Conservation (phyloP, 2,113 vertebrate genomes). For the Morone saxatilis region DNA sequence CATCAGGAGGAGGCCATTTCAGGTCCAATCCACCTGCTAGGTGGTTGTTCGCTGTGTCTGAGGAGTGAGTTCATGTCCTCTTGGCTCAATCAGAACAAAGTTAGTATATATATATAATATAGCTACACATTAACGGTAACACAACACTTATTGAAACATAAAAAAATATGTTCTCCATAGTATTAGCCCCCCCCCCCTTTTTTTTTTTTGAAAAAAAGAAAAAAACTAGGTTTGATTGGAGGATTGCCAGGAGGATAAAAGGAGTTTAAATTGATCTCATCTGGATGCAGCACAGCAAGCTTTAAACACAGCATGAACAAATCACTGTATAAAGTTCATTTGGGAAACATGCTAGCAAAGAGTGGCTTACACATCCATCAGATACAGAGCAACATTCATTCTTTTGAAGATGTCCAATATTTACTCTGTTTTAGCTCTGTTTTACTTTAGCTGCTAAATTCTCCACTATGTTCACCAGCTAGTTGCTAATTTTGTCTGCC, state of each 20-base stretch:
- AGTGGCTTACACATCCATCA: background rate
- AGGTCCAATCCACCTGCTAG: background rate
- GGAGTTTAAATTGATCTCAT: background rate
- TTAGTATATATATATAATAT: too few species aligned
- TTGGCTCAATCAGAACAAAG: too few species aligned
- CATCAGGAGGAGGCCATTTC: background rate
- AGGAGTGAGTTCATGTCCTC: background rate
- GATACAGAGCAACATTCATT: background rate
- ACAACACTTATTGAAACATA: too few species aligned
- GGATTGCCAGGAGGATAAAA: background rate
- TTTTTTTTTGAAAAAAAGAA: too few species aligned
- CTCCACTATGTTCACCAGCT: background rate
- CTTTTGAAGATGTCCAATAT: background rate
- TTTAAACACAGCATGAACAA: too few species aligned
- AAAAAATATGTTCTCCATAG: too few species aligned
- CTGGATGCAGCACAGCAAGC: background rate
- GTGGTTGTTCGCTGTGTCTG: background rate
- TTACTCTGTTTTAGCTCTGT: background rate
- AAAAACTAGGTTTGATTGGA: background rate
- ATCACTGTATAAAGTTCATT: too few species aligned
- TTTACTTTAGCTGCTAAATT: background rate
- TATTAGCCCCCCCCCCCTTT: too few species aligned
- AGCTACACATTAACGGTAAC: too few species aligned
- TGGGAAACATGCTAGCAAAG: background rate
- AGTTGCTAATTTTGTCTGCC: background rate